Percentiles rank a stretch among this genome's conserved stretches.
Conservation (phyloP, 2,113 vertebrate genomes). For the Ellobius talpinus region DNA sequence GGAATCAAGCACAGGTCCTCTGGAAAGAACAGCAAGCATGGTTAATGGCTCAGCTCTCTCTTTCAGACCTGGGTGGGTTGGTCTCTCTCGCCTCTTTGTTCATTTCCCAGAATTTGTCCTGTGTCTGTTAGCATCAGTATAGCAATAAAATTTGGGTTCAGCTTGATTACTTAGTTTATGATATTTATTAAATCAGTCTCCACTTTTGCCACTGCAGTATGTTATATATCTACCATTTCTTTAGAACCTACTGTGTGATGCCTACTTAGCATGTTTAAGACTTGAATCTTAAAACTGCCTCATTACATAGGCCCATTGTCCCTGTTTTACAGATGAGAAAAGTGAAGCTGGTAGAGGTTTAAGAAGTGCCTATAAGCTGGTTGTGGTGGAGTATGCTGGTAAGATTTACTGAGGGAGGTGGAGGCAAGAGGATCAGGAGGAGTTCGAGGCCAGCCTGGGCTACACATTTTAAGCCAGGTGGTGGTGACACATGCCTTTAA, state of each 20-base stretch:
- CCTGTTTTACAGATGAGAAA: not conserved
- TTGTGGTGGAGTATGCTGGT: no score
- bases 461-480: no score
- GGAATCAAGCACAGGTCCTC: not conserved
- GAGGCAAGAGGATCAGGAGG: no score
- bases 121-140: not conserved
- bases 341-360: not conserved
- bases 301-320: slow-evolving; percentile 3
- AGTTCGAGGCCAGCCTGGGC: no score
- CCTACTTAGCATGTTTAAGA: not conserved
- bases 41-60: not conserved
- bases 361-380: not conserved
- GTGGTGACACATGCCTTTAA: no score
- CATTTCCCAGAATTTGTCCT: not conserved
- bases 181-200: slow-evolving; percentile 46
- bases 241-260: not conserved
- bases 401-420: no score
- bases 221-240: slow-evolving; percentile 12
- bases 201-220: slow-evolving; percentile 19
- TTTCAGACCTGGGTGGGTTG: not conserved
- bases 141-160: slow-evolving; percentile 3
- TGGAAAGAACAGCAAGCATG: not conserved
- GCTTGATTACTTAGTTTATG: slow-evolving; percentile 41
- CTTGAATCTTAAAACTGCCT: not conserved
- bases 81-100: not conserved